These are phyloP conservation scores for Brachionus koreanus DNA, from an alignment of 1,140 invertebrate genomes.

Conservation along the genomic window DNA sequence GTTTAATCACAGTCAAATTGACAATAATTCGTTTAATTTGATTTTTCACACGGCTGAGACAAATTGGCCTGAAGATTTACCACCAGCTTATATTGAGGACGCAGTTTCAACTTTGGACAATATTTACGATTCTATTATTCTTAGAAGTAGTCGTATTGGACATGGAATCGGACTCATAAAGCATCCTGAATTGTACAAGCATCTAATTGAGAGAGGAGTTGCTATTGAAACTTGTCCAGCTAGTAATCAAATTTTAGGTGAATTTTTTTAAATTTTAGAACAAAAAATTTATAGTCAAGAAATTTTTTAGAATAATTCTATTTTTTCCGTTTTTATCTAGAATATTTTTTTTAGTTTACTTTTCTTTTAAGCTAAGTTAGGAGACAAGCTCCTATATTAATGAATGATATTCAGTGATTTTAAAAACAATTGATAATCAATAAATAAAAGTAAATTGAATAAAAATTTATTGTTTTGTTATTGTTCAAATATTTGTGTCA, in stretches of 20 bases:
- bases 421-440: no score
- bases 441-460: no score
- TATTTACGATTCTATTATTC: conserved; percentile 47
- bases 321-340: no score
- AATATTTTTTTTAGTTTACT: no score
- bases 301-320: no score
- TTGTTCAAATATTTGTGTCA: no score
- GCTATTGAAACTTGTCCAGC: conserved; percentile 48
- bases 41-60: conserved; percentile 48
- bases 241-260: conserved; percentile 48
- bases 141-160: conserved; percentile 48
- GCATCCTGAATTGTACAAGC: conserved; percentile 47
- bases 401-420: no score
- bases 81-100: conserved; percentile 46
- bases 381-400: no score
- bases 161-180: conserved; percentile 48
- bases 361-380: no score
- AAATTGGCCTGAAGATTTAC: conserved; percentile 49
- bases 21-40: conserved; percentile 46
- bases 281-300: no score
- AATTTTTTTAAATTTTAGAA: no score
- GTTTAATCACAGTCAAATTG: conserved; percentile 27
- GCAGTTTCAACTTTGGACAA: conserved; percentile 47
- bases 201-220: conserved; percentile 46
- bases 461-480: no score